These are phyloP conservation scores for Mythimna pallens DNA, from an alignment of 2,888 invertebrate genomes.

Conservation along the genomic window DNA sequence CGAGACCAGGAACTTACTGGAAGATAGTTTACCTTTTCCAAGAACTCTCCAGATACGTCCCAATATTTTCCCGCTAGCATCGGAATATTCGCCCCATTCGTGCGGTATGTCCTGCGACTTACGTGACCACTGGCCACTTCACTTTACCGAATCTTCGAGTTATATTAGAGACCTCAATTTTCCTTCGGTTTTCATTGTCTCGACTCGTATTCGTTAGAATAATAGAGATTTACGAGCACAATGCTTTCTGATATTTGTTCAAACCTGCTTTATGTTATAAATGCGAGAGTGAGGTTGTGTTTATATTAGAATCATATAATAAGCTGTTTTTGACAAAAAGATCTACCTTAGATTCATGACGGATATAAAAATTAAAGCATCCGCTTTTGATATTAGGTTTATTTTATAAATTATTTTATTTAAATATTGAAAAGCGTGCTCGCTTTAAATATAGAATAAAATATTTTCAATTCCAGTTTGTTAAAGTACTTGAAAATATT, in stretches of 20 bases:
- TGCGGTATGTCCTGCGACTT: slow-evolving; percentile 44
- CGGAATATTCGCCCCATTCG: slow-evolving; percentile 44
- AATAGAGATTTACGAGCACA: slow-evolving; percentile 54
- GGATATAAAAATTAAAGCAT: neutral
- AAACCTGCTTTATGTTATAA: slow-evolving; percentile 22
- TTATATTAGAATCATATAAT: neutral
- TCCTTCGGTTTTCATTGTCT: slow-evolving; percentile 46
- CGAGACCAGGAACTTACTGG: slow-evolving; percentile 29
- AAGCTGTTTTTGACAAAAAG: neutral
- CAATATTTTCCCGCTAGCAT: slow-evolving; percentile 54
- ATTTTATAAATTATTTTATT: no score
- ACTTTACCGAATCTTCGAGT: slow-evolving; percentile 50
- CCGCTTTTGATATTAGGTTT: no score
- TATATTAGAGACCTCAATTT: slow-evolving; percentile 53
- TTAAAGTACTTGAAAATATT: neutral
- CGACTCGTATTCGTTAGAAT: slow-evolving; percentile 45
- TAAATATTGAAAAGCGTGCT: neutral
- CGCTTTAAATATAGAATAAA: no score
- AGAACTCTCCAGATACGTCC: slow-evolving; percentile 49
- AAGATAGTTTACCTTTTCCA: slow-evolving; percentile 47
- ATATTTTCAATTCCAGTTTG: neutral
- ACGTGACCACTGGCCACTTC: slow-evolving; percentile 58
- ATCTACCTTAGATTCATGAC: neutral
- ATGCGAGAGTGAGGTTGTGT: slow-evolving; percentile 14
- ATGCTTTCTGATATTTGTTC: slow-evolving; percentile 48